These are phyloP conservation scores for Danio aesculapii DNA, from an alignment of 2,797 vertebrate genomes.

Conservation along the genomic window DNA sequence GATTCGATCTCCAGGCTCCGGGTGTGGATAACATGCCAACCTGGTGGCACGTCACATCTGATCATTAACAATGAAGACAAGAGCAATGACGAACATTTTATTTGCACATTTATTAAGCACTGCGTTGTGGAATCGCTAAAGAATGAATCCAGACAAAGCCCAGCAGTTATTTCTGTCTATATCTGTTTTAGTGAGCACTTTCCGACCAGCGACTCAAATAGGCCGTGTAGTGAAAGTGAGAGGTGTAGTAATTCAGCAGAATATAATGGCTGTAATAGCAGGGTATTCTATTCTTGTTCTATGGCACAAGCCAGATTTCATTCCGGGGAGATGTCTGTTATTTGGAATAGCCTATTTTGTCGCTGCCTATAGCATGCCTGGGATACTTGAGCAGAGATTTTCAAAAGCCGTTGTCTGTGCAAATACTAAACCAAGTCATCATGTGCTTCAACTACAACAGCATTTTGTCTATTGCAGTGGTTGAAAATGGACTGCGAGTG, in stretches of 20 bases:
- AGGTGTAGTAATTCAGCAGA: slow-evolving; percentile 36
- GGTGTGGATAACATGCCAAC: slow-evolving; percentile 49
- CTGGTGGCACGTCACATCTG: slow-evolving; percentile 39
- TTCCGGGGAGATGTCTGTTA: slow-evolving; percentile 15
- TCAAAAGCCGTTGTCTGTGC: slow-evolving; percentile 9
- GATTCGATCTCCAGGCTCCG: slow-evolving; percentile 52
- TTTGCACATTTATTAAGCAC: slow-evolving; percentile 5
- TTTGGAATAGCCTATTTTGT: slow-evolving; percentile 29
- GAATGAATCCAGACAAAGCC: slow-evolving; percentile 42
- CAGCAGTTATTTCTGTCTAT: slow-evolving; percentile 46
- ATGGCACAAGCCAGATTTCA: slow-evolving; percentile 34
- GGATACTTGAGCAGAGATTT: slow-evolving; percentile 4
- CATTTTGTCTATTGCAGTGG: slow-evolving; percentile 14
- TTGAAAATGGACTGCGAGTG: not conserved
- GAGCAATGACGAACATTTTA: slow-evolving; percentile 21
- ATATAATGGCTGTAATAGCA: slow-evolving; percentile 46
- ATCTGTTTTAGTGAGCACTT: slow-evolving; percentile 44
- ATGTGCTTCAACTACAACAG: slow-evolving; percentile 18
- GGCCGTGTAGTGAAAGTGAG: slow-evolving; percentile 37
- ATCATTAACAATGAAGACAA: slow-evolving; percentile 39
- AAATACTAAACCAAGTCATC: slow-evolving; percentile 11
- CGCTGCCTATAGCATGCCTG: not conserved
- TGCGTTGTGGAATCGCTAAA: slow-evolving; percentile 7
- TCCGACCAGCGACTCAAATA: slow-evolving; percentile 42
- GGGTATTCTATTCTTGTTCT: slow-evolving; percentile 40